phyloP scores from a whole-genome alignment of 2,113 vertebrate species.

The Rhinolophus sinicus region DNA sequence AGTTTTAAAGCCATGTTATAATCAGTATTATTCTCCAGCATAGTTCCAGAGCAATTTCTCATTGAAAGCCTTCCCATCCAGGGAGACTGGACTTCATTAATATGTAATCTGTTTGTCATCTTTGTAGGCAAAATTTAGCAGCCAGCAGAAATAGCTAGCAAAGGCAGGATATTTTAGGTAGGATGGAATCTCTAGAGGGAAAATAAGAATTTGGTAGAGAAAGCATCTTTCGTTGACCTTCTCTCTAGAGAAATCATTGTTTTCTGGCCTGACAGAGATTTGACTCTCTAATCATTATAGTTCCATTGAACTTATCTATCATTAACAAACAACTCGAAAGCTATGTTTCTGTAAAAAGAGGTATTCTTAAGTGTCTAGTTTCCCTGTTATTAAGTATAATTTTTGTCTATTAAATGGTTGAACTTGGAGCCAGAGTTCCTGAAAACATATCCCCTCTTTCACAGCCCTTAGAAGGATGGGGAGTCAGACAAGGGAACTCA shows the following conservation, averaged over 20 bases:
- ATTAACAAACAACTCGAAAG: background rate
- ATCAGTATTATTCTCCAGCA: background rate
- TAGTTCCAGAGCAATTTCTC: background rate
- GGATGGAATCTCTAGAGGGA: background rate
- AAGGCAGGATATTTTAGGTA: background rate
- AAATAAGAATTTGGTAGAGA: constrained; percentile 28
- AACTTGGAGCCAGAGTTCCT: background rate
- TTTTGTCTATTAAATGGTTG: background rate
- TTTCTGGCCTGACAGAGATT: background rate
- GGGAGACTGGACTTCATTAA: background rate
- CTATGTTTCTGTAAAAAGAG: background rate
- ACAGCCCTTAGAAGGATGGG: background rate
- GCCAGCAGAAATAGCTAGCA: background rate
- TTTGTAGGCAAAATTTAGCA: constrained; percentile 11
- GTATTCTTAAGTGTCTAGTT: background rate
- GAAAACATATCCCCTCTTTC: background rate
- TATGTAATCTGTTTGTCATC: background rate
- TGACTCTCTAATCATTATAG: background rate
- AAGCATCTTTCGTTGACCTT: background rate
- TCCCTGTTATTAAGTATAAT: background rate
- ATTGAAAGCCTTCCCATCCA: background rate
- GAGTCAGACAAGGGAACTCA: background rate
- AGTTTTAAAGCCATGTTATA: background rate
- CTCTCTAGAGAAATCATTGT: background rate
- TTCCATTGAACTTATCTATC: background rate